Percentiles rank a stretch among this genome's conserved stretches.
These are phyloP conservation scores for Crematogaster levior DNA, from an alignment of 2,888 invertebrate species.

Conservation along the genomic window DNA sequence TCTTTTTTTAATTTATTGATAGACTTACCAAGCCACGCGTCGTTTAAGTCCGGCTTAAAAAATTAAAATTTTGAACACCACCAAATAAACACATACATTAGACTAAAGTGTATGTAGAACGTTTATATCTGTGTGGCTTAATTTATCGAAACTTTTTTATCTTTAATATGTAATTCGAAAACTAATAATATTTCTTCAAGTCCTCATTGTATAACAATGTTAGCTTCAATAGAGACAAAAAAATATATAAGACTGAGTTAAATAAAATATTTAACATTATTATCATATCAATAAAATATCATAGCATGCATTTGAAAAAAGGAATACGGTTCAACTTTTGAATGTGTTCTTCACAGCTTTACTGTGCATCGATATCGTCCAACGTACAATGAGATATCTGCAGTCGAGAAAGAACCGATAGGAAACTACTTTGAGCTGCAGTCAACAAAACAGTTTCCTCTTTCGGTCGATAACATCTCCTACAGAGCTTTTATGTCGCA, in stretches of 20 bases:
- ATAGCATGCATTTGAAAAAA: not conserved
- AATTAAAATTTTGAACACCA: too few species aligned
- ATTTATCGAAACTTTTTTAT: not conserved
- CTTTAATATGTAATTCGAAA: not conserved
- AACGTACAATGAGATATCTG: not conserved
- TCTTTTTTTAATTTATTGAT: too few species aligned
- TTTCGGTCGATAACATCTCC: constrained; percentile 15
- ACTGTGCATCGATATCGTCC: not conserved
- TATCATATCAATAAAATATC: not conserved
- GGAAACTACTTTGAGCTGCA: not conserved
- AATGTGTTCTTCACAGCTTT: constrained; percentile 1
- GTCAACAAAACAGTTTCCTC: not conserved
- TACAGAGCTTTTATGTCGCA: not conserved
- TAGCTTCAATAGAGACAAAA: not conserved
- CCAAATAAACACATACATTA: too few species aligned
- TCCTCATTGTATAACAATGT: not conserved
- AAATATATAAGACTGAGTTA: not conserved
- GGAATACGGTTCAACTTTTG: not conserved
- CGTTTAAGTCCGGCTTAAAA: too few species aligned
- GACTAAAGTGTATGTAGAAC: too few species aligned
- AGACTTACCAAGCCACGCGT: too few species aligned
- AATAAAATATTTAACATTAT: not conserved
- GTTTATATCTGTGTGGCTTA: not conserved
- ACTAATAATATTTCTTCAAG: not conserved
- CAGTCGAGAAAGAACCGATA: not conserved